A percentile compares a stretch with the other conserved stretches of the same genome.
These are phyloP conservation scores for Mythimna pallens DNA, from an alignment of 2,888 invertebrate species.

Conservation along the genomic window DNA sequence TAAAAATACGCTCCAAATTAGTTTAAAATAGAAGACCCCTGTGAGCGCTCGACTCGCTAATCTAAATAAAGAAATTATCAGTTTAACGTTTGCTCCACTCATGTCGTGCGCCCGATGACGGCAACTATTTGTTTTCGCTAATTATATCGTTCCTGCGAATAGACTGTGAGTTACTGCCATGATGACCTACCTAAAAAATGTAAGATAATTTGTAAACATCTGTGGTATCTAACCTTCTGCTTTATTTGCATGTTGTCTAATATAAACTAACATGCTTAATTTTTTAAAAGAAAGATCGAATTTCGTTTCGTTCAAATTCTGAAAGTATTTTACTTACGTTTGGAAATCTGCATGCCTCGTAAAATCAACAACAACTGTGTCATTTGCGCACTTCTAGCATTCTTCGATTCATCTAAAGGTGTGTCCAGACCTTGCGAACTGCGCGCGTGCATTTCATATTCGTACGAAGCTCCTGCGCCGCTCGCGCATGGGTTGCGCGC, in stretches of 20 bases:
- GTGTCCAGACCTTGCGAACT: too few species aligned
- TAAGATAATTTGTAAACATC: conserved; percentile 68
- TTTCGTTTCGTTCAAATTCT: too few species aligned
- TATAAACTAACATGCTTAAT: conserved; percentile 4
- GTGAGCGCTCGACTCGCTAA: conserved; percentile 69
- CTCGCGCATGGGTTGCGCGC: too few species aligned
- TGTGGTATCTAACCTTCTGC: conserved; percentile 28
- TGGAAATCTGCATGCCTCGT: background rate
- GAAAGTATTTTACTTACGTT: background rate
- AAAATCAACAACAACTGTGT: background rate
- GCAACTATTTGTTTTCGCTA: conserved; percentile 62
- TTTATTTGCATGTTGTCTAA: conserved; percentile 13
- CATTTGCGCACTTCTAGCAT: background rate
- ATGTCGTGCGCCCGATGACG: conserved; percentile 69
- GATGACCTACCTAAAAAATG: conserved; percentile 81
- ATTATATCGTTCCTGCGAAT: conserved; percentile 51
- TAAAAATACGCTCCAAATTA: conserved; percentile 72
- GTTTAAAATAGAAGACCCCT: conserved; percentile 71
- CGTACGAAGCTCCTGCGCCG: too few species aligned
- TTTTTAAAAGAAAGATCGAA: background rate
- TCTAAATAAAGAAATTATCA: conserved; percentile 80
- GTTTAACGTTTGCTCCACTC: conserved; percentile 73
- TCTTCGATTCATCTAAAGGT: background rate
- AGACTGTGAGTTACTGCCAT: conserved; percentile 63
- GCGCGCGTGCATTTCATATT: too few species aligned